Percentiles rank a stretch among this genome's conserved stretches.
phyloP scores from a whole-genome alignment of 2,113 vertebrate genomes.

The Peromyscus polionotus region DNA sequence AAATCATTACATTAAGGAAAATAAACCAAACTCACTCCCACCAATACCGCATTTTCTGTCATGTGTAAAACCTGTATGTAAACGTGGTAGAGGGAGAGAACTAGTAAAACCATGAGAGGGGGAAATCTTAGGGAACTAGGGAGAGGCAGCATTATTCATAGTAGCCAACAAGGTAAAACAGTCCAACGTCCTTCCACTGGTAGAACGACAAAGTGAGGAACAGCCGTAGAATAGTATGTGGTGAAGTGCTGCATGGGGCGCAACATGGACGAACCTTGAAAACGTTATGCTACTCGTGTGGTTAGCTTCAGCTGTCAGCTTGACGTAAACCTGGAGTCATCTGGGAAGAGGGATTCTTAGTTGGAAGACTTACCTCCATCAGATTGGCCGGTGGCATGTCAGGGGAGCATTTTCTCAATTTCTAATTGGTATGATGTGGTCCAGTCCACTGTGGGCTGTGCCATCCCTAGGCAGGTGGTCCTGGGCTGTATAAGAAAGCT shows the following conservation, averaged over 20 bases:
- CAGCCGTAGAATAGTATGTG: neutral
- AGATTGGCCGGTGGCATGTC: neutral
- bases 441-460: no score
- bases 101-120: neutral
- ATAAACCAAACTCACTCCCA: neutral
- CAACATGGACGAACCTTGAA: neutral
- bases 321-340: neutral
- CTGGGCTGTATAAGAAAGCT: neutral
- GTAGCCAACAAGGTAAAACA: neutral
- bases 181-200: neutral
- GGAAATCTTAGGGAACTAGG: neutral
- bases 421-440: neutral
- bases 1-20: neutral
- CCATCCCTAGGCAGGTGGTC: neutral
- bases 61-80: neutral
- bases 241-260: neutral
- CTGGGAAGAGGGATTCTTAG: neutral
- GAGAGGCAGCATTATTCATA: neutral
- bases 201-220: neutral
- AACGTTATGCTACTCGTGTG: neutral
- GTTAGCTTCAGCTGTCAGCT: neutral
- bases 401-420: neutral
- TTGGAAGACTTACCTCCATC: neutral
- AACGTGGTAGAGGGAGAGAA: neutral
- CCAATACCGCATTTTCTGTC: neutral